These are phyloP conservation scores for Perca fluviatilis DNA, from an alignment of 2,113 vertebrate genomes.

Conservation along the genomic window DNA sequence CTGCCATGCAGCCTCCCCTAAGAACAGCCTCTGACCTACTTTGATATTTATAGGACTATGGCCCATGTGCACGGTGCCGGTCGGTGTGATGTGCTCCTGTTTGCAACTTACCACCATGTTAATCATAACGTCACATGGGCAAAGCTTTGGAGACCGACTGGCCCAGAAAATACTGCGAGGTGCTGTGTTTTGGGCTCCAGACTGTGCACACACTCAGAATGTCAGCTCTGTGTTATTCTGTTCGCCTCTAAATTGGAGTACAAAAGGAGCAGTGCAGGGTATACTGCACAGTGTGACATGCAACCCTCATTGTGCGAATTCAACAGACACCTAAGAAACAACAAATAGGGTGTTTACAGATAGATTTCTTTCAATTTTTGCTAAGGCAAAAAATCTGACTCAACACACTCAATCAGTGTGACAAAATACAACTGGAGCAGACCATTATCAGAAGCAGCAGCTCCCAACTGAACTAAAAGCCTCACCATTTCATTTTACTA, in stretches of 20 bases:
- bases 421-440: slow-evolving; percentile 6
- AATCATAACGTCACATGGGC: slow-evolving; percentile 51
- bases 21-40: slow-evolving; percentile 70
- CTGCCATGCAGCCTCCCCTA: slow-evolving; percentile 42
- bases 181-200: not conserved
- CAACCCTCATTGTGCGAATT: not conserved
- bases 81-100: slow-evolving; percentile 41
- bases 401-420: not conserved
- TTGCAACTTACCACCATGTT: slow-evolving; percentile 31
- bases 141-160: slow-evolving; percentile 32
- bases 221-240: slow-evolving; percentile 14
- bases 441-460: not conserved
- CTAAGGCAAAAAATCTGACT: too few species aligned
- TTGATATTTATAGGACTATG: slow-evolving; percentile 76
- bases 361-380: too few species aligned
- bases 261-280: not conserved
- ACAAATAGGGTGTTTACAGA: not conserved
- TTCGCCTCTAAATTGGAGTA: not conserved
- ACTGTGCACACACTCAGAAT: slow-evolving; percentile 11
- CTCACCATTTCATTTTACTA: slow-evolving; percentile 51
- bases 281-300: not conserved
- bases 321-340: not conserved
- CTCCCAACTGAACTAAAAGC: slow-evolving; percentile 16
- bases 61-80: slow-evolving; percentile 13
- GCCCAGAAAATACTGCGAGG: slow-evolving; percentile 39